Conservation (phyloP, 2,888 invertebrate genomes). For the Conchocele bisecta region DNA sequence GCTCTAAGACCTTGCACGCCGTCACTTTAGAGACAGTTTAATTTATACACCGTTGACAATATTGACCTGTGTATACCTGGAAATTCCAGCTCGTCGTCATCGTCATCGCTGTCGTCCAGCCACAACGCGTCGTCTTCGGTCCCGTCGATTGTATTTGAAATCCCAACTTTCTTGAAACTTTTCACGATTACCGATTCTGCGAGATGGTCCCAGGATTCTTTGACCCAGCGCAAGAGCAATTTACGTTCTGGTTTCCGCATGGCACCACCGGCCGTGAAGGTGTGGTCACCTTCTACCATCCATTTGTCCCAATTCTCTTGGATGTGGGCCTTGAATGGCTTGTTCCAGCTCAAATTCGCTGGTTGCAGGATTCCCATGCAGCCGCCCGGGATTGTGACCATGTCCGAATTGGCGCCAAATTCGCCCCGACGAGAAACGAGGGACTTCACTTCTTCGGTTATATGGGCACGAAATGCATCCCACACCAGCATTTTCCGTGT, state of each 20-base stretch:
- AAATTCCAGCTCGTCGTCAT: slow-evolving; percentile 15
- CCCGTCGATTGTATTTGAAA: slow-evolving; percentile 16
- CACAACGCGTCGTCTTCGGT: slow-evolving; percentile 17
- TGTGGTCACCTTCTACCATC: slow-evolving; percentile 20
- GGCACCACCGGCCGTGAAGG: neutral
- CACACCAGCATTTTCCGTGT: slow-evolving; percentile 10
- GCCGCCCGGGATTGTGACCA: slow-evolving; percentile 21
- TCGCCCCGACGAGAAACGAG: slow-evolving; percentile 17
- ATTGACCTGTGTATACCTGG: no score
- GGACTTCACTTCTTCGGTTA: slow-evolving; percentile 17
- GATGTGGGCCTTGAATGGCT: slow-evolving; percentile 25
- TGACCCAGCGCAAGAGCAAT: slow-evolving; percentile 13
- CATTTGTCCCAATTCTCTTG: slow-evolving; percentile 21
- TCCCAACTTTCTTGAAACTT: slow-evolving; percentile 21
- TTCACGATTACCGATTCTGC: neutral
- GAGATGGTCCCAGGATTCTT: slow-evolving; percentile 12
- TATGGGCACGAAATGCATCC: slow-evolving; percentile 20
- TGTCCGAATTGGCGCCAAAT: slow-evolving; percentile 12
- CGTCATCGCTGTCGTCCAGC: slow-evolving; percentile 13
- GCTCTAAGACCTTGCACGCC: no score
- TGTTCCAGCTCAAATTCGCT: slow-evolving; percentile 25
- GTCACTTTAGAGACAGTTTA: no score
- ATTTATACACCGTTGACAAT: no score
- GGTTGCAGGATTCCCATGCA: slow-evolving; percentile 33
- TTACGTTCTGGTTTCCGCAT: slow-evolving; percentile 1